Base-by-base conservation (phyloP, 2,113 vertebrate species). In the Hemibagrus wyckioides region DNA sequence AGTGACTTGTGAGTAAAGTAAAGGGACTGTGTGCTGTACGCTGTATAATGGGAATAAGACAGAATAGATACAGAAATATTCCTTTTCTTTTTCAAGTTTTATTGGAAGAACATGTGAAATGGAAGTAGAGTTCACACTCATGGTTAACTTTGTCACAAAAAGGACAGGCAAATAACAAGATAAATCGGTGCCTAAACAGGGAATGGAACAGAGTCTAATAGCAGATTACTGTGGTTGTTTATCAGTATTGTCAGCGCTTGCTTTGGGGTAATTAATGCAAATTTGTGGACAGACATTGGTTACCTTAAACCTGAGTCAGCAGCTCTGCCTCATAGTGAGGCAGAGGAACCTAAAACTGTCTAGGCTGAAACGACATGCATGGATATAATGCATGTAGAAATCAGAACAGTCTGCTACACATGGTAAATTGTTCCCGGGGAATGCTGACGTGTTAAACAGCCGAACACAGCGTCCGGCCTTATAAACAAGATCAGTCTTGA, bases 381-480 rank as follows among this genome's bases (percentile, higher is more conserved):
- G 39, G 13, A 63, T 30, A 56, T 33, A 75, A 59, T 75, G 56
- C 44, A 54, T n/a, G 41, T 73, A 56, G 36, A 80, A 80, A 50
- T n/a, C 73, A 80, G 39, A 84, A 56, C 28, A 44, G 28, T 69
- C 82, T 57, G 41, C 82, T 57, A 52, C 82, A 85, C 63, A 71
- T 85, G n/a, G 50, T 71, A 80, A 84, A 80, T 80, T 25, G 82
- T 77, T 85, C 87, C 75, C 69, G 28, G 82, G 75, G 87, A 61
- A 56, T 59, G 41, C 79, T 59, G 17, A 85, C 17, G 7, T 80
- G 67, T 73, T 81, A 61, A 81, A 54, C 44, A 73, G 76, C 41
- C 7, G 6, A 61, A 80, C 73, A 88, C 63, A 71, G 50, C 30
- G 6, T 81, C 41, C 52, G 17, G 76, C 39, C 54, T 85, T 54